Conservation (phyloP, 2,113 vertebrate genomes). For the Hassar affinis region DNA sequence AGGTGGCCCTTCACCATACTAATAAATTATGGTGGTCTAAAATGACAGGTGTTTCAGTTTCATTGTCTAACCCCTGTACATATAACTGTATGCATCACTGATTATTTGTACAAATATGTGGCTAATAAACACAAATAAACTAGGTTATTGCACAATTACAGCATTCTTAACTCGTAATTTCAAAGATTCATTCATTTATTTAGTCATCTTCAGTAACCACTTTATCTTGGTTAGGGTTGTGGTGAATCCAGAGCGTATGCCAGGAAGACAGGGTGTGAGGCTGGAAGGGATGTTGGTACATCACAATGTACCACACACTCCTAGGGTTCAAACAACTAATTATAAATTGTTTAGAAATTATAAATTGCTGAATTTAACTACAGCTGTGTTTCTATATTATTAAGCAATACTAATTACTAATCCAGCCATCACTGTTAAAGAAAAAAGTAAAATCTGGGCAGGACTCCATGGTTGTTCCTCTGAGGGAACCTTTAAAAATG, state of each 20-base stretch:
- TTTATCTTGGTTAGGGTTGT: not conserved
- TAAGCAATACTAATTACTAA: not conserved
- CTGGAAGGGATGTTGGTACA: not conserved
- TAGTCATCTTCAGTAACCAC: not conserved
- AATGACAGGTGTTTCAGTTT: no score
- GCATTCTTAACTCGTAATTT: not conserved
- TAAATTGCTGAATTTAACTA: not conserved
- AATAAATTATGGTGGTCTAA: no score
- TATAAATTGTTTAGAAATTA: no score
- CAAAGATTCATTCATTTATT: slow-evolving; percentile 4
- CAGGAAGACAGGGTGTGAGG: not conserved
- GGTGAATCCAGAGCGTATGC: not conserved
- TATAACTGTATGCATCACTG: not conserved
- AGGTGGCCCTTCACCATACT: no score
- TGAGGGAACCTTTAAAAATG: not conserved
- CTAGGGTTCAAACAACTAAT: not conserved
- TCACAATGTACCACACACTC: not conserved
- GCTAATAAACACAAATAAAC: not conserved
- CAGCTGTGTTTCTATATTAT: not conserved
- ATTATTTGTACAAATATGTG: not conserved
- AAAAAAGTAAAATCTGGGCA: not conserved
- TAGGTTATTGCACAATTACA: not conserved
- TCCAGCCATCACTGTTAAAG: not conserved
- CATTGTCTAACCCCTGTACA: no score
- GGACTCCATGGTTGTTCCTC: not conserved